Conservation (phyloP, 2,797 vertebrate species). For the Sus cebifrons region DNA sequence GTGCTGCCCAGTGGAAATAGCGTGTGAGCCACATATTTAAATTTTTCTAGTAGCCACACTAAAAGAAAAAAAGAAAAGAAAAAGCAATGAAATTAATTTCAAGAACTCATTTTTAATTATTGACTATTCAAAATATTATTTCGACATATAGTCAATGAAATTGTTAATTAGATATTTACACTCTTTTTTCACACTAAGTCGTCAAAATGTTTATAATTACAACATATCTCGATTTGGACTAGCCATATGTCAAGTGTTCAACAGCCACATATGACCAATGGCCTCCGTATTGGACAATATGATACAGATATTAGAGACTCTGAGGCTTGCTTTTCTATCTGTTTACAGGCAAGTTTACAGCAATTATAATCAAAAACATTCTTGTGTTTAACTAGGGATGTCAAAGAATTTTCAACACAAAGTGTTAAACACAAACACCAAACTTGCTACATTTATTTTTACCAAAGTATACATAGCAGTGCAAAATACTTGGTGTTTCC, state of each 20-base stretch:
- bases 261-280: neutral
- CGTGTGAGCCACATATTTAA: neutral
- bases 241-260: neutral
- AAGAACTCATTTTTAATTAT: neutral
- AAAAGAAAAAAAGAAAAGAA: constrained; percentile 1
- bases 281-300: neutral
- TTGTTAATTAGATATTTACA: neutral
- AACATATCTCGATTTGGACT: neutral
- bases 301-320: neutral
- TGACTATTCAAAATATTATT: constrained; percentile 38
- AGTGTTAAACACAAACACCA: constrained; percentile 16
- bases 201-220: constrained; percentile 24
- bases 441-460: constrained; percentile 45
- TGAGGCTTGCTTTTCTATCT: neutral
- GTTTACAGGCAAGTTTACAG: neutral
- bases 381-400: neutral
- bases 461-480: constrained; percentile 42
- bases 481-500: constrained; percentile 68
- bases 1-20: neutral
- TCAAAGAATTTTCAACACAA: constrained; percentile 5
- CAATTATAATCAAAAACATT: neutral
- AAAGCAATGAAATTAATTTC: constrained; percentile 33
- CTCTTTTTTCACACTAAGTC: neutral
- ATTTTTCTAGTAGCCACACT: neutral
- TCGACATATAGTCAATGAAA: constrained; percentile 13